Evolutionary conservation across 2,888 invertebrate species (phyloP).

Genomic region (Pollenia amentaria): DNA sequence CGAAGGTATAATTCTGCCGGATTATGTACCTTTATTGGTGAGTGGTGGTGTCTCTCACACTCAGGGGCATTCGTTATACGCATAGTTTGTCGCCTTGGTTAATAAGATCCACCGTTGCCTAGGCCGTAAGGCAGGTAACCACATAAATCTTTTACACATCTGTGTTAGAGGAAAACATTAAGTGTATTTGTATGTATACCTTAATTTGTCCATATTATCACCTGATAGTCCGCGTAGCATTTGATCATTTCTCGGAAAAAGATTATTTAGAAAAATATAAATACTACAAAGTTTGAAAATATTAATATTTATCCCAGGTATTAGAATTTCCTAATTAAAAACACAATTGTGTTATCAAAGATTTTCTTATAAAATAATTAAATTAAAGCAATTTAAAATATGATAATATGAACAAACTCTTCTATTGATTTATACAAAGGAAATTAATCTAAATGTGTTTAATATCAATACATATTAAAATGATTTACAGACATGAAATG

Average conservation of each 20-base stretch:
- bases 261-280: neutral
- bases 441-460: slow-evolving; percentile 43
- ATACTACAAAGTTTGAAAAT: neutral
- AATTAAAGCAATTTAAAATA: slow-evolving; percentile 41
- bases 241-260: neutral
- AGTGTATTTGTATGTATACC: no score
- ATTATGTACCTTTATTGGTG: no score
- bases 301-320: neutral
- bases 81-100: no score
- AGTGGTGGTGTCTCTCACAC: no score
- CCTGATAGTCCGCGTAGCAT: neutral
- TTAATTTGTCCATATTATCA: no score
- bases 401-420: neutral
- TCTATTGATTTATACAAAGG: neutral
- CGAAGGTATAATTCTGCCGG: no score
- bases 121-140: no score
- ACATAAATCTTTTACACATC: no score
- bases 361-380: slow-evolving; percentile 15
- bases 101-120: no score
- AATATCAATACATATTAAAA: slow-evolving; percentile 27
- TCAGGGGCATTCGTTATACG: no score
- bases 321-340: neutral
- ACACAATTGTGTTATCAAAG: neutral
- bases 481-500: neutral
- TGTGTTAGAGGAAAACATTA: no score